Base-by-base conservation (phyloP, 2,888 invertebrate genomes). In the Aspidiotus rigidus region DNA sequence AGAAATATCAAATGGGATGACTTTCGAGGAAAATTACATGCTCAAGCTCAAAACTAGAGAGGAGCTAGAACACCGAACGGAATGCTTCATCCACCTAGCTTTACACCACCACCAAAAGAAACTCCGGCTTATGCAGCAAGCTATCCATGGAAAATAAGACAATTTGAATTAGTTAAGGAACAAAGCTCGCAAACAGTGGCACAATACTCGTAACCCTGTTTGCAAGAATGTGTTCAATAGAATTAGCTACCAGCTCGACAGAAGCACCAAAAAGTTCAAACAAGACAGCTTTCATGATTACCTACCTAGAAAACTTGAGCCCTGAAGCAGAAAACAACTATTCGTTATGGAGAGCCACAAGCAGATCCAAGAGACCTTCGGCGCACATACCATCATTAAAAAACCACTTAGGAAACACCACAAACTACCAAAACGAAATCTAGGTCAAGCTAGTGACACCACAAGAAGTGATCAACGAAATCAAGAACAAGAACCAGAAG, bases 341-440 rank as follows among this genome's bases (percentile, higher is more conserved):
- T 72, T 74, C 73, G 0, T 64, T 75, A 16, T 75, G 73, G 73
- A 74, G 73, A 70, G 72, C 71, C 7, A 73, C 73, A 1, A 73
- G 64, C 69, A 66, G 71, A 17, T 42, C 73, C 15, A 73, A 74
- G 60, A 64, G 67, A 28, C 73, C 71, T n/a, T 44, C 60, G 49
- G 62, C 63, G 17, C 59, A 56, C 17, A 63, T 60, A 42, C 69
- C 72, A 13, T 72, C 74, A 1, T 72, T 75, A 1, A 59, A 62
- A 44, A 66, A 59, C 13, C 54, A 39, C n/a, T 69, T 72, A 17
- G 72, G 72, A 1, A 72, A 10, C n/a, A 10, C 49, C 11, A 44
- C 49, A 8, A 44, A 44, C 49, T 44, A 44, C 11, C 49, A 44
- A 44, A 44, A 44, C 8, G 49, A 44, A 44, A 44, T 11, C 49